Base-by-base conservation (phyloP, 1,140 invertebrate species). In the Ceratitis capitata region DNA sequence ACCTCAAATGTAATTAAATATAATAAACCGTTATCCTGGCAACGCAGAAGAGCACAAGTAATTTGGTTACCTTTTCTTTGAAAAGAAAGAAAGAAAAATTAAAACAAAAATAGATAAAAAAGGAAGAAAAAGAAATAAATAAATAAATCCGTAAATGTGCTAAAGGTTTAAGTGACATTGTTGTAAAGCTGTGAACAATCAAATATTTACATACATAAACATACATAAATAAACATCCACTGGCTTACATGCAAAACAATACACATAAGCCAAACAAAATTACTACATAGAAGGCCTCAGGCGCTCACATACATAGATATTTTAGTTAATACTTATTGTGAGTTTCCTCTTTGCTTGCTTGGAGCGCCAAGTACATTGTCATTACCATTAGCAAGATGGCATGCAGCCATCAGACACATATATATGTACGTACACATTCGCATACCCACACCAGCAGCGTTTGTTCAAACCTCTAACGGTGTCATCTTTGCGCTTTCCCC, bases 1-100 rank as follows among this genome's bases (percentile, higher is more conserved):
- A 35, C 61, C 61, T 69, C 16, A 69, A 69, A 19, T n/a, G 14
- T 69, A 69, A 69, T 69, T 69, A 69, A 69, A 69, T 61, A 29
- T 32, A 16, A 32, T 69, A 3, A 35, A 69, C 35, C 6, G 51
- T 69, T 14, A 16, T 32, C 26, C 19, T 35, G 61, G 58, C 26
- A 39, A 39, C n/a, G n/a, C 12, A 69, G 29, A 29, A 61, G 26
- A 26, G 9, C 58, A 26, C 23, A 32, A 23, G 26, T 26, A 32
- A 29, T 61, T 61, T 29, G 29, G 26, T 26, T 29, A 61, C 9
- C 58, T 32, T 61, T 61, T 61, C 58, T 32, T 2, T 16, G 14
- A 12, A 19, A 39, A 69, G 32, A 3, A 3, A 23, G 23, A 56
- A 56, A 47, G 12, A 5, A 47, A 47, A 47, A 47, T 6, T 6